Base-by-base conservation (phyloP, 1,140 invertebrate genomes). In the Epicauta chinensis region DNA sequence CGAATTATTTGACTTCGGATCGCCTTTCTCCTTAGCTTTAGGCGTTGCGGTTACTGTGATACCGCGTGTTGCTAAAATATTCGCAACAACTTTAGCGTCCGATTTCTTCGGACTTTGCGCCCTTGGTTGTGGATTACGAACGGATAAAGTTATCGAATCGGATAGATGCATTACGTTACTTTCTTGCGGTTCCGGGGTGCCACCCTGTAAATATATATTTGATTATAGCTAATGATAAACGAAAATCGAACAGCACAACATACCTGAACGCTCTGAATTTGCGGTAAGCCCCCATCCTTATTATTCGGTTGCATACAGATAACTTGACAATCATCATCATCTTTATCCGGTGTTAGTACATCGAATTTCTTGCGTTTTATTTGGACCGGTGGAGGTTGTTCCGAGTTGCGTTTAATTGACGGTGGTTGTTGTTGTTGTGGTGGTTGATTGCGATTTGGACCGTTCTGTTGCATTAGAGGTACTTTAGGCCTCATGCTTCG, bases 281-380 rank as follows among this genome's bases (percentile, higher is more conserved):
- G 75, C 1, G 83, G 83, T 30, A 86, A 55, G 1, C 83, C 83
- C 7, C 61, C 61, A 38, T 64, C 62, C 5, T 85, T 83, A 35
- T 81, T 79, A 58, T 85, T 78, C 45, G 84, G 84, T 58, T 85
- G 83, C 70, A 85, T 79, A 2, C 82, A 81, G 64, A 86, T 83
- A 10, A 81, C 77, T 54, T 81, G 76, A 67, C 80, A 81, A 50
- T 81, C 79, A 6, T 78, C 77, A 55, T 80, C 77, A 53, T 80
- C 79, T 52, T 80, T 79, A 53, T 76, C 72, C 0, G 78, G 78
- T 7, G 80, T 61, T 6, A 80, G 54, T 10, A 78, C 68, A 46
- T 79, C 77, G 65, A 78, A 71, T 76, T 73, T 53, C 75, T 71
- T 55, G 76, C 77, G 0, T 56, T 52, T 44, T 55, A 23, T 23